phyloP scores from a whole-genome alignment of 2,888 invertebrate species.

The Chalcis sispes region DNA sequence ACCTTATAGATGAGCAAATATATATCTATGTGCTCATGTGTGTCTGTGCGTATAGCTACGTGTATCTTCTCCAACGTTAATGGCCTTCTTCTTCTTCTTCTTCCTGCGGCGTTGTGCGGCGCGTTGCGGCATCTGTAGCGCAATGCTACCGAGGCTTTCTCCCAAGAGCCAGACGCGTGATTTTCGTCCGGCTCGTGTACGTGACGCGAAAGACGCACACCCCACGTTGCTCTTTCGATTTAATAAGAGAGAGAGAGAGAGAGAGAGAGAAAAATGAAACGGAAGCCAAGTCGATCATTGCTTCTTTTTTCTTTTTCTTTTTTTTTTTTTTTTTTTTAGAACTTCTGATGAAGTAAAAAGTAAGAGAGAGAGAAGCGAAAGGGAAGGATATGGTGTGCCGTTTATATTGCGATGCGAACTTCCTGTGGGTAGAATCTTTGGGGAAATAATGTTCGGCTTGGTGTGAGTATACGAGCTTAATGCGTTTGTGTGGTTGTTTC shows the following conservation, averaged over 20 bases:
- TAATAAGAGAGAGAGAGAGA: neutral
- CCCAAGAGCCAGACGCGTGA: constrained; percentile 22
- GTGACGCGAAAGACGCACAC: constrained; percentile 25
- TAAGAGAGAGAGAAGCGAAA: no score
- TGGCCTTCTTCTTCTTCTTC: constrained; percentile 35
- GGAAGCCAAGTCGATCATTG: no score
- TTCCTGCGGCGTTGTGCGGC: neutral
- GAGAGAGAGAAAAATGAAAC: no score
- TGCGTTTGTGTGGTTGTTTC: no score
- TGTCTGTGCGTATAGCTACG: neutral
- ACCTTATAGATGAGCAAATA: neutral
- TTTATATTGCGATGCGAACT: no score
- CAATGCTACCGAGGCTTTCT: neutral
- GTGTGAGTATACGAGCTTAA: neutral
- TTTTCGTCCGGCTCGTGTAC: constrained; percentile 19
- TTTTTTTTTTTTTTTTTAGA: neutral
- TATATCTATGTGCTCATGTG: neutral
- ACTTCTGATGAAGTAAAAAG: no score
- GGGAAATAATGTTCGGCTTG: neutral
- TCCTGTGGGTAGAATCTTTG: neutral
- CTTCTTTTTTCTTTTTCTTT: no score
- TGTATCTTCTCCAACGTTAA: constrained; percentile 6
- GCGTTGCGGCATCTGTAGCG: no score
- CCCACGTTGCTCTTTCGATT: neutral
- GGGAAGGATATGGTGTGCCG: no score